Evolutionary conservation across 1,140 invertebrate species (phyloP), one percentile per base, ranked within the genome.

Genomic region (Arion vulgaris): DNA sequence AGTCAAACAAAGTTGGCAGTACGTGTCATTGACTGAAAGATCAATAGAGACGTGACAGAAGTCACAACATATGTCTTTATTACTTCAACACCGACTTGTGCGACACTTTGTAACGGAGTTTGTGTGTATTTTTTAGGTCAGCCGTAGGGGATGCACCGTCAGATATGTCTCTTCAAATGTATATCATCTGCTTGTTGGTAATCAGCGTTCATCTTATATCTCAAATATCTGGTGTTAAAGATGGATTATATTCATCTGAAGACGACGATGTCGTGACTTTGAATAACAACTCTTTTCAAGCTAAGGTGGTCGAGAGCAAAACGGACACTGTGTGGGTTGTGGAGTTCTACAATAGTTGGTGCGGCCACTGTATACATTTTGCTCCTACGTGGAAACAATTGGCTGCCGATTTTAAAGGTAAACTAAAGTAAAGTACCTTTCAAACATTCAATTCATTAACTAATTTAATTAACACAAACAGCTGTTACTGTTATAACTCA

Each of bases 301-400:
- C 2, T 26, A n/a, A n/a, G 28, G 84, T 91, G 26, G 28, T 85
- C 0, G 82, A 83, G 19, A 86, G 87, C 34, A 84, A 85, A n/a
- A 85, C 87, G 28, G 51, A 85, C 15, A 85, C 38, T 71, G 87
- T 88, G 36, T 92, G 90, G 91, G 78, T 92, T 45, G 87, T 92
- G 34, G 89, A 92, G 77, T 92, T 92, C 84, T 92, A 92, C 85
- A 89, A 91, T 83, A 87, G 86, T 77, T 92, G 91, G 91, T 92
- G 92, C 85, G 92, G 91, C 26, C 90, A 92, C 74, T 92, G 91
- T 86, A 86, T 89, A 34, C 73, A 87, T 41, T 92, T 89, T 84
- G 90, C 91, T 11, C 90, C 91, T 26, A 86, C 81, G 26, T 92
- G 83, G 74, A 90, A 90, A 78, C 66, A 86, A 38, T 76, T 91